Percentiles rank a stretch among this genome's conserved stretches.
phyloP scores from a whole-genome alignment of 2,888 invertebrate genomes.

The Epicampocera succincta region DNA sequence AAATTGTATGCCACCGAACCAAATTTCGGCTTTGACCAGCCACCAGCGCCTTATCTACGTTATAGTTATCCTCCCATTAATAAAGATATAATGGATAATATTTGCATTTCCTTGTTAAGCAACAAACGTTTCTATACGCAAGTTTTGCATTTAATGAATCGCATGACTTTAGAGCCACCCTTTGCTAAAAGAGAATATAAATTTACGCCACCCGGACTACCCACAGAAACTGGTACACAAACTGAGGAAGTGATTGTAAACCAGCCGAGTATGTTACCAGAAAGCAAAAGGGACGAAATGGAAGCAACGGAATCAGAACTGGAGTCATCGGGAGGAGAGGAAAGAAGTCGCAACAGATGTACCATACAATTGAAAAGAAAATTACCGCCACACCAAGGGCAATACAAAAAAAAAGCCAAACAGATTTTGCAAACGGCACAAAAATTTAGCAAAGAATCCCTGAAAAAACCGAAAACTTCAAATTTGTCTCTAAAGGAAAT shows the following conservation, averaged over 20 bases:
- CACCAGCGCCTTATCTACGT: conserved; percentile 88
- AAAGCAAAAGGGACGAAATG: background rate
- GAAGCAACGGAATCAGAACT: conserved; percentile 76
- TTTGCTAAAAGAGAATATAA: conserved; percentile 83
- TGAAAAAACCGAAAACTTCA: background rate
- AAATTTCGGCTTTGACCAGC: conserved; percentile 86
- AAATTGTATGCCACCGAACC: conserved; percentile 85
- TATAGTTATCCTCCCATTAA: conserved; percentile 92
- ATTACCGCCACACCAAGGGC: conserved; percentile 56
- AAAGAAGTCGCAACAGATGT: conserved; percentile 65
- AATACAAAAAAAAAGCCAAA: conserved; percentile 74
- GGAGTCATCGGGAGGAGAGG: conserved; percentile 78
- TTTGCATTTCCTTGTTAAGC: conserved; percentile 87
- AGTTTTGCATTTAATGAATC: conserved; percentile 96
- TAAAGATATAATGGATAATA: conserved; percentile 88
- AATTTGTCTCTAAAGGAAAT: conserved; percentile 39
- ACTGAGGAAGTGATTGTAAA: conserved; percentile 71
- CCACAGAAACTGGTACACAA: conserved; percentile 74
- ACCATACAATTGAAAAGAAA: conserved; percentile 59
- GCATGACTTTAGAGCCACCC: conserved; percentile 94
- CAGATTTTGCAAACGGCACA: conserved; percentile 73
- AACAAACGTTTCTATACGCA: conserved; percentile 92
- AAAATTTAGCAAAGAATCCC: conserved; percentile 22
- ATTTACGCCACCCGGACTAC: conserved; percentile 45
- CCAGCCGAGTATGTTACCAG: conserved; percentile 16